A percentile compares a stretch with the other conserved stretches of the same genome.
phyloP scores from a whole-genome alignment of 2,113 vertebrate species.

The Spilogale gracilis region DNA sequence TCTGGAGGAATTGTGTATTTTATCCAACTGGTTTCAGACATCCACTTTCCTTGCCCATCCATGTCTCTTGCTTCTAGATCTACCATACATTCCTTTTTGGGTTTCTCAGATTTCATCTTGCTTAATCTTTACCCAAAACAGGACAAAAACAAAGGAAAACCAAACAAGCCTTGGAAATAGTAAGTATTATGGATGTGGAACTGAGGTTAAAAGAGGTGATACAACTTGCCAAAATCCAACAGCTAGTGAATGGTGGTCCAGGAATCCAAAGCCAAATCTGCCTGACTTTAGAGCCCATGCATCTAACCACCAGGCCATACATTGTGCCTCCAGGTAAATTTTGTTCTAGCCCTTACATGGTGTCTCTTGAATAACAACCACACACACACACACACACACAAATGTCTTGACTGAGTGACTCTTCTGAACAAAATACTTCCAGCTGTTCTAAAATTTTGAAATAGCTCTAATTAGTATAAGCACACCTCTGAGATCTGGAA shows the following conservation, averaged over 20 bases:
- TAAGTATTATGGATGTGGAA: neutral
- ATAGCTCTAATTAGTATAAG: neutral
- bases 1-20: neutral
- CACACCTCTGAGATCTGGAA: conserved; percentile 17
- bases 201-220: neutral
- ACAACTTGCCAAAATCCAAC: neutral
- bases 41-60: neutral
- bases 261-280: neutral
- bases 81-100: neutral
- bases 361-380: neutral
- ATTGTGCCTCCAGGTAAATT: neutral
- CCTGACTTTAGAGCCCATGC: neutral
- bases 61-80: neutral
- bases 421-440: conserved; percentile 48
- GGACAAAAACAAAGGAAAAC: neutral
- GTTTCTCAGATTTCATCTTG: neutral
- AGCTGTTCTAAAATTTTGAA: conserved; percentile 10
- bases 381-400: neutral
- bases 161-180: neutral
- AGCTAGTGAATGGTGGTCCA: neutral
- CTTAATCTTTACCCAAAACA: neutral
- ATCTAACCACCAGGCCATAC: neutral
- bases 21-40: neutral
- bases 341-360: neutral
- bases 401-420: conserved; percentile 7